Evolutionary conservation across 2,888 invertebrate genomes (phyloP).

Genomic region (Hemistola chrysoprasaria): DNA sequence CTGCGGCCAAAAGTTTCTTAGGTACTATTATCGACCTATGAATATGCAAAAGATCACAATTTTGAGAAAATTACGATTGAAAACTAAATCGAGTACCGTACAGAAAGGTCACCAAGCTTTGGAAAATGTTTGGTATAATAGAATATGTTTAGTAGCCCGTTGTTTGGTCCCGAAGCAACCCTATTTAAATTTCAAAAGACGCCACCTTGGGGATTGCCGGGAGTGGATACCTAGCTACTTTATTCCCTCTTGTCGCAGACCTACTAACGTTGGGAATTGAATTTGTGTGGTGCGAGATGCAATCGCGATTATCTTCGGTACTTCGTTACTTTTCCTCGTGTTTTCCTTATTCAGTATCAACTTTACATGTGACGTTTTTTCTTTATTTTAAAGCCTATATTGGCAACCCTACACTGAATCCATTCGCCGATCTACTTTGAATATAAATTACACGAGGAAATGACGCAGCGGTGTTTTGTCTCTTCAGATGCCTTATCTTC

Average conservation of each 20-base stretch:
- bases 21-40: too few relatives aligned
- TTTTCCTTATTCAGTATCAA: too few relatives aligned
- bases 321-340: too few relatives aligned
- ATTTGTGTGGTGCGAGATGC: too few relatives aligned
- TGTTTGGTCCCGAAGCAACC: constrained; percentile 39
- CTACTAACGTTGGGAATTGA: constrained; percentile 14
- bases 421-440: constrained; percentile 54
- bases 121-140: constrained; percentile 31
- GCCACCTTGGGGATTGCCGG: constrained; percentile 38
- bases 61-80: constrained; percentile 19
- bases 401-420: constrained; percentile 33
- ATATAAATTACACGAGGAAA: constrained; percentile 62
- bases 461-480: constrained; percentile 45
- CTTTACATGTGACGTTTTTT: too few relatives aligned
- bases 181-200: constrained; percentile 58
- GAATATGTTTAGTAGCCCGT: constrained; percentile 37
- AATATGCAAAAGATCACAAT: too few relatives aligned
- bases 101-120: constrained; percentile 29
- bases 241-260: constrained; percentile 21
- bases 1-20: too few relatives aligned
- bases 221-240: constrained; percentile 23
- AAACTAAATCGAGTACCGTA: constrained; percentile 9
- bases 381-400: too few relatives aligned
- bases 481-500: constrained; percentile 43
- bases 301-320: too few relatives aligned